Base-by-base conservation (phyloP, 35 echinoderm and acorn worm species). In the Holothuria glaberrima region DNA sequence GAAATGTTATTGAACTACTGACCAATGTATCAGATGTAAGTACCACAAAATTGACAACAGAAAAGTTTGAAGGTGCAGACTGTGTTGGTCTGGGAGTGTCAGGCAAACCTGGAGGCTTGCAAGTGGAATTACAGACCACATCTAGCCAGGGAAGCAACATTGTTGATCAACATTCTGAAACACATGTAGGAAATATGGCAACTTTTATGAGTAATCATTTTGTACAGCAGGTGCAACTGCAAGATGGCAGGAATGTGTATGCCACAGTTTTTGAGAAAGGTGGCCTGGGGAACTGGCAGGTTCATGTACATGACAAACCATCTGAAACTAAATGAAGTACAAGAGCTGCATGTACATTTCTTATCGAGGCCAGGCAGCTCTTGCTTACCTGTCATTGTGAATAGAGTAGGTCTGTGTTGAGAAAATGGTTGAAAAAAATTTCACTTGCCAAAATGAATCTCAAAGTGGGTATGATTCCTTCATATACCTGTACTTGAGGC, bases 251-350 rank as follows among this genome's bases (percentile, higher is more conserved):
- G 12, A 67, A 52, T 71, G 85, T 87, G 20, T 87, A 69, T 52
- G 85, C 85, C 0, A 87, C 85, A 22, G 85, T 87, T 0, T 87
- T 67, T 50, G 85, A 87, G 24, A 87, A 87, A 50, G 85, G 85
- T 28, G 35, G 63, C 20, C 34, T 71, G 24, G 85, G 85, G 6
- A 87, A 87, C 31, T 87, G 85, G 85, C 85, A 87, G n/a, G 85
- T 87, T 20, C 85, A 87, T n/a, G 80, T 84, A 33, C 80, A 84
- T 84, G 80, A 57, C 0, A 48, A 78, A 78, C 27, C 36, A 13
- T 35, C 74, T n/a, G 74, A 78, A 24, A 78, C 18, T 48, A 78
- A 78, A 54, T 78, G 38, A 78, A 73, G 12, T 5, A 70, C n/a
- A n/a, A n/a, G n/a, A n/a, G n/a, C 27, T 29, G 28, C 22, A 0